Percentiles rank a stretch among this genome's conserved stretches.
phyloP scores from a whole-genome alignment of 2,797 vertebrate species.

The Prunella strophiata region DNA sequence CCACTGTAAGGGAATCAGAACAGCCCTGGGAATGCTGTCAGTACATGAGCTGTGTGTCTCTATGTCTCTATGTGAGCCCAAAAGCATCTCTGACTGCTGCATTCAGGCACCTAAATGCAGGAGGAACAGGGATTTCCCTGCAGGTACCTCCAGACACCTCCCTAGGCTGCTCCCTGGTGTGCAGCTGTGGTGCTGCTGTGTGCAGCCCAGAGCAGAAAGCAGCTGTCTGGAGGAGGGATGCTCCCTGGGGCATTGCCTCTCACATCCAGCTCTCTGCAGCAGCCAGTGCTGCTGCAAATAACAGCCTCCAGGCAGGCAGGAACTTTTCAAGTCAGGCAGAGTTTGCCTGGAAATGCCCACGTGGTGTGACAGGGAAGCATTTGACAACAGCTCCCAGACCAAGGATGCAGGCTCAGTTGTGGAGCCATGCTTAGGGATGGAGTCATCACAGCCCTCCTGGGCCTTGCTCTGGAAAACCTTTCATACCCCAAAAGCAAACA shows the following conservation, averaged over 20 bases:
- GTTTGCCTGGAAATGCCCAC: not conserved
- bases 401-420: not conserved
- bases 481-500: not conserved
- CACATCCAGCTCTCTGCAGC: not conserved
- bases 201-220: not conserved
- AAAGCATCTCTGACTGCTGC: not conserved
- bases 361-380: accelerated
- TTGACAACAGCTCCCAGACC: accelerated
- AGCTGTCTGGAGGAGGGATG: not conserved
- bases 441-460: not conserved
- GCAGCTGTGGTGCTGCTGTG: not conserved
- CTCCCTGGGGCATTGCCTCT: not conserved
- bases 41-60: accelerated
- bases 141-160: not conserved
- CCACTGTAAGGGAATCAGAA: not conserved
- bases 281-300: not conserved
- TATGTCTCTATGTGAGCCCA: accelerated
- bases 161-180: not conserved
- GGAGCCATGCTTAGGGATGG: not conserved
- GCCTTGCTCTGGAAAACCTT: not conserved
- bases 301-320: not conserved
- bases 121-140: not conserved
- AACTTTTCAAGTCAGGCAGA: not conserved
- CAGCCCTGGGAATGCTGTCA: accelerated
- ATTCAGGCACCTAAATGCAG: not conserved